A percentile compares a stretch with the other conserved stretches of the same genome.
phyloP scores from a whole-genome alignment of 2,113 vertebrate species.

The Chaetops frenatus region DNA sequence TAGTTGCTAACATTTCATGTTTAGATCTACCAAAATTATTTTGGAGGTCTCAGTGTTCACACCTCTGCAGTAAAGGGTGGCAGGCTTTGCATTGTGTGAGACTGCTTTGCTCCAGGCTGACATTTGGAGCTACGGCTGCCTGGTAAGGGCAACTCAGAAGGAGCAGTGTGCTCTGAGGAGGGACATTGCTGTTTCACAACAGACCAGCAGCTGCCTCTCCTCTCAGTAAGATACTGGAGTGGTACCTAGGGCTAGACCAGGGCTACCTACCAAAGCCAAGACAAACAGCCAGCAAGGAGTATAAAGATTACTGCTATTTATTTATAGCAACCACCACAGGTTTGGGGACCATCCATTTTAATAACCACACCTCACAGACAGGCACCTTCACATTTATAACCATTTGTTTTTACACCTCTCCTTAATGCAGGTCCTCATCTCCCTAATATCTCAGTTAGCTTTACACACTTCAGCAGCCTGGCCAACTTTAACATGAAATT shows the following conservation, averaged over 20 bases:
- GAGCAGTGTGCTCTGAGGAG: not conserved
- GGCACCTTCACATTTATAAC: not conserved
- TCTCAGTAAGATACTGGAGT: not conserved
- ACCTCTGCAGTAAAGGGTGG: not conserved
- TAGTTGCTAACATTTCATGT: not conserved
- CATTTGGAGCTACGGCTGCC: fast-evolving
- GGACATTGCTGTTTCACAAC: not conserved
- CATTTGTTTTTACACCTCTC: not conserved
- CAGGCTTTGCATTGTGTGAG: not conserved
- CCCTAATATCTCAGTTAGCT: not conserved
- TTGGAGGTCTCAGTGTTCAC: not conserved
- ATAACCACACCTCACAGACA: not conserved
- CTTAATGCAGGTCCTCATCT: not conserved
- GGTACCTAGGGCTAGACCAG: not conserved
- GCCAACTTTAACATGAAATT: not conserved
- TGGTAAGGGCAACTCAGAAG: not conserved
- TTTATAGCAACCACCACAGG: not conserved
- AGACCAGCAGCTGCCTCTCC: not conserved
- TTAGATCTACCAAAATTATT: not conserved
- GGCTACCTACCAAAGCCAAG: not conserved
- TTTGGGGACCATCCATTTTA: not conserved
- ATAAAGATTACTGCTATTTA: not conserved
- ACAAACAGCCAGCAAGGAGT: not conserved
- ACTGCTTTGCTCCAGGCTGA: not conserved
- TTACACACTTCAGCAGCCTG: not conserved